Percentiles rank a stretch among this genome's conserved stretches.
These are phyloP conservation scores for Microcebus lehilahytsara DNA, from an alignment of 2,113 vertebrate genomes.

Conservation along the genomic window DNA sequence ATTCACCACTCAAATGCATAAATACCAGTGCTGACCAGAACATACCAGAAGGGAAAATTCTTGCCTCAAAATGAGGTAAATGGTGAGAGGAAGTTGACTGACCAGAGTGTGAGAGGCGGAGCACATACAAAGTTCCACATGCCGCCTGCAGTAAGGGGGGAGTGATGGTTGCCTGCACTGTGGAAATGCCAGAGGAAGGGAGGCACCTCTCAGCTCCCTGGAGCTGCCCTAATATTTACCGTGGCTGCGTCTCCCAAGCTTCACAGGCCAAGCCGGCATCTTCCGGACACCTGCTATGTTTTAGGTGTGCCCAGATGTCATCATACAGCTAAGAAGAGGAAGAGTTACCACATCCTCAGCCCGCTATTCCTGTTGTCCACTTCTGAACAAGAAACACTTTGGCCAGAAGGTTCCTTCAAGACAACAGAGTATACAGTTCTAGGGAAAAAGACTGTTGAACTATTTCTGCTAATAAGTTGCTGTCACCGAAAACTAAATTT, in stretches of 20 bases:
- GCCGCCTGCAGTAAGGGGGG: neutral
- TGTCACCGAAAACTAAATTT: neutral
- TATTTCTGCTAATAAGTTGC: neutral
- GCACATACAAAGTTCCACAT: neutral
- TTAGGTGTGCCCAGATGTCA: constrained; percentile 10
- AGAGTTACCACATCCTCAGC: neutral
- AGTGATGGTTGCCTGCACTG: neutral
- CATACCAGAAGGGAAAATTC: neutral
- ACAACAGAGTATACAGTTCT: neutral
- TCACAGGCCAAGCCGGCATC: neutral
- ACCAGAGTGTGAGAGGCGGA: neutral
- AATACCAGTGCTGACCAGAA: neutral
- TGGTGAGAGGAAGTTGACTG: neutral
- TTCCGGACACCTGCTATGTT: constrained; percentile 7
- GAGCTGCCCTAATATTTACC: constrained; percentile 10
- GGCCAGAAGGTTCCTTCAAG: neutral
- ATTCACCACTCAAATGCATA: neutral
- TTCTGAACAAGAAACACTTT: neutral
- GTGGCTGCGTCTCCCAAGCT: neutral
- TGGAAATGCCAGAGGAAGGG: neutral
- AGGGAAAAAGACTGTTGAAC: neutral
- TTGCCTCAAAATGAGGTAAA: constrained; percentile 15
- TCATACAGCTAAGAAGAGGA: neutral
- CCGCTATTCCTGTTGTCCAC: neutral
- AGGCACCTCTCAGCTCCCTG: neutral